Base-by-base conservation (phyloP, 2,888 invertebrate genomes). In the Ormyrus labotus region DNA sequence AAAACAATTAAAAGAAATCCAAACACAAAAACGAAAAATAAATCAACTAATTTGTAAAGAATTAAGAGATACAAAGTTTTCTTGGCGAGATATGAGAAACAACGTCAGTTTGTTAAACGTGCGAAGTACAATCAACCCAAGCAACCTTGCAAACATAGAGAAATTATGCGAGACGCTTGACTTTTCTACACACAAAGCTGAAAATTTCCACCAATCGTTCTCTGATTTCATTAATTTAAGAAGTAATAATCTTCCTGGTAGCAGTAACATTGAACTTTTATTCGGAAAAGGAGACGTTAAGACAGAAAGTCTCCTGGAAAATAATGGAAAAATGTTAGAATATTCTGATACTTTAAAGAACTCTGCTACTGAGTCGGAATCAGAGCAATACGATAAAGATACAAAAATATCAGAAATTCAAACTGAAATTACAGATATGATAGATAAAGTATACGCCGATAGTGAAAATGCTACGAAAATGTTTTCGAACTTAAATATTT, bases 31-130 rank as follows among this genome's bases (percentile, higher is more conserved):
- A 64, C 78, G 68, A 7, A 55, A 70, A 55, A 76, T 82, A 2
- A 81, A 79, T 74, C 73, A 81, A 50, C 5, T 82, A 10, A 81
- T 82, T 48, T 73, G 11, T 9, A 75, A 67, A 13, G 82, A 82
- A 11, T 50, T 82, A 7, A 78, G 67, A n/a, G 73, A 67, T 65
- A 57, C 72, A 9, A 78, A 74, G 63, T 69, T 57, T 6, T 64
- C 9, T 48, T 82, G 82, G 80, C 78, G 69, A 19, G 80, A 82
- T 6, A 19, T 80, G 0, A 64, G 19, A 58, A 11, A 57, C 19
- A 78, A 65, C 6, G 13, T 68, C 5, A 72, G 71, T n/a, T 34
- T 67, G 19, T 2, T 60, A 9, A 63, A 73, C 34, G n/a, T 71
- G 2, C 50, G 45, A 48, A 73, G 53, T 19, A 6, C 51, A 11